These are phyloP conservation scores for Balearica regulorum DNA, from an alignment of 2,797 vertebrate genomes.

Conservation along the genomic window DNA sequence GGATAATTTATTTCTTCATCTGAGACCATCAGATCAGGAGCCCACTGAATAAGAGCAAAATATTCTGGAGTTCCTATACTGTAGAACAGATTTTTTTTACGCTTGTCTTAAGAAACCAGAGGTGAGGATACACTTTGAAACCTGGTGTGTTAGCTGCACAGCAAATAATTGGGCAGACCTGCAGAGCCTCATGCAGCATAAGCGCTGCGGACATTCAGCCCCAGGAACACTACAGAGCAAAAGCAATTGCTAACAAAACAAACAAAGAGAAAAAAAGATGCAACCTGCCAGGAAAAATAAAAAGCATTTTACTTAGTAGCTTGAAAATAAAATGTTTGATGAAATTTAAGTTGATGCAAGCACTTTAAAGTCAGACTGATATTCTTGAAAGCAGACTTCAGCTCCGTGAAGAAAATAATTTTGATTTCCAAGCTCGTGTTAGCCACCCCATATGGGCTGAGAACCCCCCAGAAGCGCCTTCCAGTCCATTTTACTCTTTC, in stretches of 20 bases:
- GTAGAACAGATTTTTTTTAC: not conserved
- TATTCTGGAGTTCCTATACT: not conserved
- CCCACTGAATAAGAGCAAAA: not conserved
- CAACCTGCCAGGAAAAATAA: not conserved
- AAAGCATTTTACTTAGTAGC: not conserved
- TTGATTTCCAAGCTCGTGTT: not conserved
- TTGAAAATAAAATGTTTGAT: not conserved
- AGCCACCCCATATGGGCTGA: not conserved
- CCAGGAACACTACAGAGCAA: not conserved
- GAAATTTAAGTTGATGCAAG: not conserved
- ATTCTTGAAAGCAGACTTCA: not conserved
- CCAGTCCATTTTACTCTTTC: not conserved
- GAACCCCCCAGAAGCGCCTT: not conserved
- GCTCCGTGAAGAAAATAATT: not conserved
- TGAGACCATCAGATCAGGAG: not conserved
- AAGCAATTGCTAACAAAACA: not conserved
- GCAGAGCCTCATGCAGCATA: not conserved
- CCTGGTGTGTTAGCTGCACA: not conserved
- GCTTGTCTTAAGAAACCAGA: not conserved
- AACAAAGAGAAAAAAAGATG: not conserved
- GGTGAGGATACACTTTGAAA: not conserved
- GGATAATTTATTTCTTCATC: not conserved
- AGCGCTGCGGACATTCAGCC: not conserved
- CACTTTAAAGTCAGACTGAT: not conserved
- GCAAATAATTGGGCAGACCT: not conserved